Percentiles rank a stretch among this genome's conserved stretches.
phyloP scores from a whole-genome alignment of 2,113 vertebrate species.

The Thalassoma bifasciatum region DNA sequence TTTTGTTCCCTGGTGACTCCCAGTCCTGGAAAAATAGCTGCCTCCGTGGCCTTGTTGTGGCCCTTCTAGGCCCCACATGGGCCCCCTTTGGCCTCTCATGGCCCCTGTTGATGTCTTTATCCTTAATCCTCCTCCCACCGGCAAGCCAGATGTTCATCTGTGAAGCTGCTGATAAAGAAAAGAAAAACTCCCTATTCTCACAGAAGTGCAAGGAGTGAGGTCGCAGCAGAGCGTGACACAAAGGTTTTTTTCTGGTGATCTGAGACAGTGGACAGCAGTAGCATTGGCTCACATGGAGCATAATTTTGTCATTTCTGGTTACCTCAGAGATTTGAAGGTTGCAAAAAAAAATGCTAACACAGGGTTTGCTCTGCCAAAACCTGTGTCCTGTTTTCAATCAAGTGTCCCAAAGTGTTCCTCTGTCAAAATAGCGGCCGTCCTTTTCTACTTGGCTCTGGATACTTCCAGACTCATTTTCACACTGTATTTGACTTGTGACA shows the following conservation, averaged over 20 bases:
- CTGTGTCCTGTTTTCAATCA: slow-evolving; percentile 6
- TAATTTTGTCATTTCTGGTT: slow-evolving; percentile 36
- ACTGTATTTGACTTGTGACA: slow-evolving; percentile 5
- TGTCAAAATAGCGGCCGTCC: slow-evolving; percentile 22
- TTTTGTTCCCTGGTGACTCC: slow-evolving; percentile 53
- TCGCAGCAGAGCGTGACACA: not conserved
- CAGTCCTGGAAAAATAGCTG: slow-evolving; percentile 27
- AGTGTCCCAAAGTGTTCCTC: slow-evolving; percentile 38
- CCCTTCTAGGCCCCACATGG: slow-evolving; percentile 45
- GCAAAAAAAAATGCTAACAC: slow-evolving; percentile 31
- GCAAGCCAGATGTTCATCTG: slow-evolving; percentile 73
- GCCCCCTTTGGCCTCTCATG: slow-evolving; percentile 60
- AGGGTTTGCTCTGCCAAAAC: slow-evolving; percentile 30
- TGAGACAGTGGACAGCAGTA: not conserved
- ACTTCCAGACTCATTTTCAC: not conserved
- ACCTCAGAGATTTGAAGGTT: slow-evolving; percentile 38
- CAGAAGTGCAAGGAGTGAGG: slow-evolving; percentile 33
- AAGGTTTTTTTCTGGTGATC: not conserved
- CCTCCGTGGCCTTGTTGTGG: slow-evolving; percentile 47
- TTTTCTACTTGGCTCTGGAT: not conserved
- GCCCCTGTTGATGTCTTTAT: slow-evolving; percentile 74
- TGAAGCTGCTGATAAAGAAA: slow-evolving; percentile 61
- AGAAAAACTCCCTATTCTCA: slow-evolving; percentile 52
- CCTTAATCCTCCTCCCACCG: slow-evolving; percentile 57
- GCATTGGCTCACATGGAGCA: slow-evolving; percentile 35